Evolutionary conservation across 2,797 vertebrate species (phyloP).

Genomic region (Onychomys leucogaster): DNA sequence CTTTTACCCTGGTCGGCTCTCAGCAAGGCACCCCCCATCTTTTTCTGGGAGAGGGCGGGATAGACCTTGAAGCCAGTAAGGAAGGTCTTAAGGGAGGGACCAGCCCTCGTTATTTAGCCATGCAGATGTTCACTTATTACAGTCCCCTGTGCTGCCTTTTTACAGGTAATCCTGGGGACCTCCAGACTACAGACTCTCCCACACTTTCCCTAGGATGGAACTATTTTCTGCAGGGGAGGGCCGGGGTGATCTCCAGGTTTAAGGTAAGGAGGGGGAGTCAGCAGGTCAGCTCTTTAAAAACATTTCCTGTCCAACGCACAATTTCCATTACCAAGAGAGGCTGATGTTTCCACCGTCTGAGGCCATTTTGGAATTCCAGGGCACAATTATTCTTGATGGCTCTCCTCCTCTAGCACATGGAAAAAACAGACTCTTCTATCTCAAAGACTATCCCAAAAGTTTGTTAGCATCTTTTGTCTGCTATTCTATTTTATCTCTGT

Average conservation of each 20-base stretch:
- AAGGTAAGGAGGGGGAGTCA: neutral
- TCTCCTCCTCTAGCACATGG: neutral
- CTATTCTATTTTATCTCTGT: neutral
- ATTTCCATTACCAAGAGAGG: neutral
- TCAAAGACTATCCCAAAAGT: neutral
- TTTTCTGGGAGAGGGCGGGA: neutral
- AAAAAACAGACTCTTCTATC: neutral
- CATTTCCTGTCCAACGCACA: slow-evolving; percentile 9
- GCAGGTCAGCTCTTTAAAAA: neutral
- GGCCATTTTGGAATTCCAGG: neutral
- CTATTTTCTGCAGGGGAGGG: neutral
- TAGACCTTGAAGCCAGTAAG: neutral
- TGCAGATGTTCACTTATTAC: neutral
- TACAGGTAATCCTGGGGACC: neutral
- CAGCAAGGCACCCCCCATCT: neutral
- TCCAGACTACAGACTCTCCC: neutral
- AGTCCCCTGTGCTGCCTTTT: neutral
- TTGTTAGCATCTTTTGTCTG: neutral
- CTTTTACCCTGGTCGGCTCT: neutral
- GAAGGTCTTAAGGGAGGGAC: neutral
- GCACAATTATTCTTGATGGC: neutral
- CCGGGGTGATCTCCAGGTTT: neutral
- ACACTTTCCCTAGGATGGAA: neutral
- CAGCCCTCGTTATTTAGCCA: neutral
- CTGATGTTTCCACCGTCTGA: neutral